These are phyloP conservation scores for Drosophila kambysellisi DNA, from an alignment of 2,888 invertebrate genomes.

Conservation along the genomic window DNA sequence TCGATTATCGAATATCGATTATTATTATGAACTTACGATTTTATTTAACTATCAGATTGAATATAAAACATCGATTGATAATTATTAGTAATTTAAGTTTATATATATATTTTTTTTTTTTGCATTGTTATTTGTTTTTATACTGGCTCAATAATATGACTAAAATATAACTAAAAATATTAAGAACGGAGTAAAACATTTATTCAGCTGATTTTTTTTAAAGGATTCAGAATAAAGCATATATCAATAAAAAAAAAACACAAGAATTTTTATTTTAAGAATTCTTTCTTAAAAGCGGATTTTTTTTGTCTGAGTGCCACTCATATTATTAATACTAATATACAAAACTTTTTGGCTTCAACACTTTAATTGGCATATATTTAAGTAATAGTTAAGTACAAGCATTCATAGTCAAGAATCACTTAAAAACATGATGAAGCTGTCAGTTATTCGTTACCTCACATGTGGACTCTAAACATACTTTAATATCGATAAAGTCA, in stretches of 20 bases:
- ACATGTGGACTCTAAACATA: no score
- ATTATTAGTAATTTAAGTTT: slow-evolving; percentile 56
- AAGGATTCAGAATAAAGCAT: background rate
- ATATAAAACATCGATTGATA: slow-evolving; percentile 20
- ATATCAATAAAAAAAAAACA: background rate
- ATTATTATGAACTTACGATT: slow-evolving; percentile 41
- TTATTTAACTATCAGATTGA: slow-evolving; percentile 42
- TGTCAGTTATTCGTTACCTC: no score
- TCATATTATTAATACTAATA: no score
- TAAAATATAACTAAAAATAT: slow-evolving; percentile 52
- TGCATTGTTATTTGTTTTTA: slow-evolving; percentile 78
- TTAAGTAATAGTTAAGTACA: no score
- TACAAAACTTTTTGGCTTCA: no score
- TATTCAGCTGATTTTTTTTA: slow-evolving; percentile 1
- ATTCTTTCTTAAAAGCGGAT: no score
- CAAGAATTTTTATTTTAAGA: background rate
- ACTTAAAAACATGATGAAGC: no score
- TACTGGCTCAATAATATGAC: slow-evolving; percentile 68
- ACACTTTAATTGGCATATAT: no score
- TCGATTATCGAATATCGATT: slow-evolving; percentile 34
- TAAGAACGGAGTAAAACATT: background rate
- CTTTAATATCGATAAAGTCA: slow-evolving; percentile 28
- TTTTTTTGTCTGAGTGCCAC: no score
- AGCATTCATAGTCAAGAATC: no score
- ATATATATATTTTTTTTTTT: slow-evolving; percentile 55